Percentiles rank a stretch among this genome's conserved stretches.
Conservation (phyloP, 2,797 vertebrate species). For the Paedocypris micromegethes region DNA sequence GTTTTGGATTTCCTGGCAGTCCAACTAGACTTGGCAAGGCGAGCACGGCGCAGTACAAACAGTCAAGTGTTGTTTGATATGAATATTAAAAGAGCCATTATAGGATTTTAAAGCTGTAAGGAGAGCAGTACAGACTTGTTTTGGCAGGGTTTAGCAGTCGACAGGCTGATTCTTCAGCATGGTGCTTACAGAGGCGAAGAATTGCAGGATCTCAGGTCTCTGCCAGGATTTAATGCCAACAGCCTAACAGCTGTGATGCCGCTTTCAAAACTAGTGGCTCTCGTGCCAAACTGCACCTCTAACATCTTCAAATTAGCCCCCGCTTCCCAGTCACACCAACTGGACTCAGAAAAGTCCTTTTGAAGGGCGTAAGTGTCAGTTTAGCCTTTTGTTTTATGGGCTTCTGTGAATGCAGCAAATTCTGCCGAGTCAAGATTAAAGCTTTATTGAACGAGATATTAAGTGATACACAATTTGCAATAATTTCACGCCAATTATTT, state of each 20-base stretch:
- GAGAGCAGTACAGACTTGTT: conserved; percentile 49
- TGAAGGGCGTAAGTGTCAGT: conserved; percentile 43
- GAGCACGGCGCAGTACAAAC: background rate
- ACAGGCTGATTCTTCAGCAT: conserved; percentile 55
- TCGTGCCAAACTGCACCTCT: conserved; percentile 57
- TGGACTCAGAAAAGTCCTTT: conserved; percentile 63
- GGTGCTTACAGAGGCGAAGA: conserved; percentile 49
- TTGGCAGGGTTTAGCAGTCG: conserved; percentile 53
- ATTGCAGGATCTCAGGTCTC: conserved; percentile 37
- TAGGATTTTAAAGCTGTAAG: conserved; percentile 15
- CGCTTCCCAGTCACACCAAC: conserved; percentile 63
- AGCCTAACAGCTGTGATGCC: conserved; percentile 69
- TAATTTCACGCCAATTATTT: no score
- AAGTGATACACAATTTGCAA: no score
- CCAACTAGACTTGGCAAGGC: no score
- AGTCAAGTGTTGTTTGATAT: background rate
- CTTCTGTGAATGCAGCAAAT: background rate
- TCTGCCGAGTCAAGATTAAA: background rate
- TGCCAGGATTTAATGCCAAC: conserved; percentile 60
- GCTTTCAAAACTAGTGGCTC: conserved; percentile 60
- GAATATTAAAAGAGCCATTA: background rate
- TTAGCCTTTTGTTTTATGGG: conserved; percentile 51
- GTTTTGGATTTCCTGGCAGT: no score
- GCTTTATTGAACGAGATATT: background rate
- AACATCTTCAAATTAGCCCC: conserved; percentile 54